Percentiles rank a stretch among this genome's conserved stretches.
Conservation (phyloP, 2,797 vertebrate species). For the Sebastiscus tertius region DNA sequence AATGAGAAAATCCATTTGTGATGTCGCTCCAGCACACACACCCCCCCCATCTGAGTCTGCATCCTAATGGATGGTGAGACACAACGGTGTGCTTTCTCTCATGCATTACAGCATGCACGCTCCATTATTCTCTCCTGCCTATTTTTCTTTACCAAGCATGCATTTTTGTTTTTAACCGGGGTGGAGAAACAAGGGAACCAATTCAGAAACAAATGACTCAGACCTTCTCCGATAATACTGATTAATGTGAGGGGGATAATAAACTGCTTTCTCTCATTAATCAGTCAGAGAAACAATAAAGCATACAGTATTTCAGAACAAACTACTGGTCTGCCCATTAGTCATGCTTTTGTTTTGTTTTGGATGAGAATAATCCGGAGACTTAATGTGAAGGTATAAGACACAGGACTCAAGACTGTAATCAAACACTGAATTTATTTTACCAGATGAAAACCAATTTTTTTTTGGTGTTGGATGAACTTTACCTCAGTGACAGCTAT, state of each 20-base stretch:
- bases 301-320: not conserved
- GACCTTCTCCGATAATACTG: conserved; percentile 28
- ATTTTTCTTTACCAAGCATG: conserved; percentile 6
- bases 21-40: not conserved
- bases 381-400: not conserved
- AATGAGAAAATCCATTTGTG: conserved; percentile 77
- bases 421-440: conserved; percentile 30
- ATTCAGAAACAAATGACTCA: conserved; percentile 42
- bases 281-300: conserved; percentile 27
- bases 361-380: not conserved
- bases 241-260: conserved; percentile 23
- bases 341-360: conserved; percentile 1
- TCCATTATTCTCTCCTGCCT: conserved; percentile 21
- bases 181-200: not conserved
- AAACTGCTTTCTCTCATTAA: conserved; percentile 24
- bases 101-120: conserved; percentile 1
- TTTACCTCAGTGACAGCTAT: not conserved
- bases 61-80: conserved; percentile 56
- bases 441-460: not conserved
- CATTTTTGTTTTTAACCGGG: not conserved
- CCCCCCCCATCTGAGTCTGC: conserved; percentile 15
- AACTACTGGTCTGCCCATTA: not conserved
- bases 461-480: not conserved
- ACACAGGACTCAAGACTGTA: not conserved
- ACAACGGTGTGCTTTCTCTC: not conserved